These are phyloP conservation scores for Metacarcinus magister DNA, from an alignment of 2,888 invertebrate species.

Conservation along the genomic window DNA sequence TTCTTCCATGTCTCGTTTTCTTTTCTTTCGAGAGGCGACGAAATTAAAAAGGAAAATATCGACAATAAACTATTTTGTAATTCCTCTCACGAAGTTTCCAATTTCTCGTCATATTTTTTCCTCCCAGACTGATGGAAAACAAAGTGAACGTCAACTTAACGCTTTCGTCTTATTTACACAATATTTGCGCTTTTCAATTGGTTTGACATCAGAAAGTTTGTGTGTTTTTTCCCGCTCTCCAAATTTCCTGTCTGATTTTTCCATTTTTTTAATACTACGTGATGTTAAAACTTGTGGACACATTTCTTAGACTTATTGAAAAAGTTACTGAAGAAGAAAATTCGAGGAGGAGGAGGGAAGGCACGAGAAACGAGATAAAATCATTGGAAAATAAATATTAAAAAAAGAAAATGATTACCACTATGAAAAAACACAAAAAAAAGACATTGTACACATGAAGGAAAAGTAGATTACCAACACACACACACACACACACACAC, in stretches of 20 bases:
- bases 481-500: constrained; percentile 8
- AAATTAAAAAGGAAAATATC: not conserved
- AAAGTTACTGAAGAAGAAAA: not conserved
- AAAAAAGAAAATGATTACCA: not conserved
- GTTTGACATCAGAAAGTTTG: not conserved
- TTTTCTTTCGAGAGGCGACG: not conserved
- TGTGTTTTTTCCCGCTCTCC: not conserved
- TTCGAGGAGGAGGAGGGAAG: no score
- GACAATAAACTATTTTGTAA: not conserved
- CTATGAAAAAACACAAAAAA: not conserved
- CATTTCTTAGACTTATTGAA: constrained; percentile 3
- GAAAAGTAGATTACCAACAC: not conserved
- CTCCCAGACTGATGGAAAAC: not conserved
- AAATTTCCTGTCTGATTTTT: not conserved
- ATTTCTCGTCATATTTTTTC: not conserved
- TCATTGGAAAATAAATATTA: not conserved
- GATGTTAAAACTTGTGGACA: constrained; percentile 8
- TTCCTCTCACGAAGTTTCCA: not conserved
- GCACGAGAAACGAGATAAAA: not conserved
- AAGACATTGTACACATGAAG: not conserved
- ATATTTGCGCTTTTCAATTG: not conserved
- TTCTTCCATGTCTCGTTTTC: not conserved
- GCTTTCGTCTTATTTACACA: constrained; percentile 3
- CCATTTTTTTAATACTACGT: not conserved
- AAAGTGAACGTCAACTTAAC: not conserved